phyloP scores from a whole-genome alignment of 2,888 invertebrate genomes.

The Mythimna vitellina region DNA sequence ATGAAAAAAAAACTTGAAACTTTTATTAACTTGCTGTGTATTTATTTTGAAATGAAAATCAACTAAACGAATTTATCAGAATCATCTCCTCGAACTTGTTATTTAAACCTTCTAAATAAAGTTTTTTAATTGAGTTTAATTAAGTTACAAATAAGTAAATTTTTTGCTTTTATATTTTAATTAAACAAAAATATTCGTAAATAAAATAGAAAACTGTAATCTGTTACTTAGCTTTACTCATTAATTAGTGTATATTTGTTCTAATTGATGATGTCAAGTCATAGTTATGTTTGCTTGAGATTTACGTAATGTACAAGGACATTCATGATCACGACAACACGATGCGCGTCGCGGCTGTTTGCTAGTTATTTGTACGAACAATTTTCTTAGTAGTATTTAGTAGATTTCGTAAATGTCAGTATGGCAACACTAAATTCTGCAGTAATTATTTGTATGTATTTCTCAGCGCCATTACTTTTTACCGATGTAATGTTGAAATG shows the following conservation, averaged over 20 bases:
- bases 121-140: not conserved
- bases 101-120: not conserved
- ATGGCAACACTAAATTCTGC: conserved; percentile 85
- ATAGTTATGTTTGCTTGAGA: not conserved
- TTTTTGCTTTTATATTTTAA: too few relatives aligned
- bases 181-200: too few relatives aligned
- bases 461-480: conserved; percentile 91
- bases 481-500: conserved; percentile 91
- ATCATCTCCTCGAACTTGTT: not conserved
- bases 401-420: conserved; percentile 68
- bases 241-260: not conserved
- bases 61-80: not conserved
- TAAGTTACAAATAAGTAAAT: not conserved
- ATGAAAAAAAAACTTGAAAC: too few relatives aligned
- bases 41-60: not conserved
- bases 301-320: not conserved
- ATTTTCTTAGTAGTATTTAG: conserved; percentile 46
- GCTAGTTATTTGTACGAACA: conserved; percentile 16
- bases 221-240: not conserved
- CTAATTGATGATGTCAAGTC: conserved; percentile 2
- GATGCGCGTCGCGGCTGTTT: not conserved
- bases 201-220: too few relatives aligned
- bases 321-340: not conserved
- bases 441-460: conserved; percentile 89
- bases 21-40: too few relatives aligned